Conservation (phyloP, 2,888 invertebrate species). For the Tupiocoris notatus region DNA sequence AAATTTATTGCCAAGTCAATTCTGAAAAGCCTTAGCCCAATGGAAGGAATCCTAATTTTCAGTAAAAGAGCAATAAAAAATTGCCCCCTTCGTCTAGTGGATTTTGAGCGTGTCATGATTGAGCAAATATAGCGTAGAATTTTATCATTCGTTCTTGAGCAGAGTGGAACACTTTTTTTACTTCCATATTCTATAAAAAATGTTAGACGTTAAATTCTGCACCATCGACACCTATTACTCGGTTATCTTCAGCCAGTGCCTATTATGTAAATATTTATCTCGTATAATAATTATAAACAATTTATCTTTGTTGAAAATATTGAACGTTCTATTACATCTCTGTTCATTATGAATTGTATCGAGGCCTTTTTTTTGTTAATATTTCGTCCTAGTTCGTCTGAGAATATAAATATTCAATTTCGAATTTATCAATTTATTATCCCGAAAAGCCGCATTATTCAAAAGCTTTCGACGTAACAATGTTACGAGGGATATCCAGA, state of each 20-base stretch:
- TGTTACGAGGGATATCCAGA: too few relatives aligned
- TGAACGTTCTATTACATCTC: conserved; percentile 10
- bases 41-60: too few relatives aligned
- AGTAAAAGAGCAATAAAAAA: not conserved
- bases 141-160: not conserved
- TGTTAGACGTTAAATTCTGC: conserved; percentile 3
- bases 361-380: conserved; percentile 1
- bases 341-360: conserved; percentile 1
- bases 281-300: conserved; percentile 9
- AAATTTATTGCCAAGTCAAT: not conserved
- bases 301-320: not conserved
- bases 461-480: too few relatives aligned
- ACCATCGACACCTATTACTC: conserved; percentile 11
- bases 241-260: conserved; percentile 19
- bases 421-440: not conserved
- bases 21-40: not conserved
- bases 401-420: not conserved
- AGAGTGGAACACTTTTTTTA: conserved; percentile 16
- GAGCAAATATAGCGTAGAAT: not conserved
- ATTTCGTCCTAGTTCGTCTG: not conserved
- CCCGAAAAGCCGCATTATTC: not conserved
- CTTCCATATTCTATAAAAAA: conserved; percentile 25
- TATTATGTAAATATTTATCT: conserved; percentile 24
- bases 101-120: not conserved
- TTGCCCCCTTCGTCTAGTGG: not conserved